A percentile compares a stretch with the other conserved stretches of the same genome.
Conservation (phyloP, 2,113 vertebrate species). For the Bujurquina vittata region DNA sequence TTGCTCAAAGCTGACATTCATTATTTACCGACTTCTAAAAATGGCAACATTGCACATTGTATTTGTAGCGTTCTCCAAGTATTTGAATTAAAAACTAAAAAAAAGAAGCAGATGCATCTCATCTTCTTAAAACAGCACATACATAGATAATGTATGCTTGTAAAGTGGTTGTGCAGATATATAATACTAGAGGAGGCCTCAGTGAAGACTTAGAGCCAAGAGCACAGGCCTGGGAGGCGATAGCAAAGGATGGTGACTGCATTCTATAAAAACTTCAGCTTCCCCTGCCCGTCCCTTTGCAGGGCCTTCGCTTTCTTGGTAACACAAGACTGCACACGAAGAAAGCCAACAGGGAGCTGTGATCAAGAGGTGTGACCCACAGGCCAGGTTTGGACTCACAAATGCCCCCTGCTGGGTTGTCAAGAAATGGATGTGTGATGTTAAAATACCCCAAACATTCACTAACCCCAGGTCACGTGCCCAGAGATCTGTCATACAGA, state of each 20-base stretch:
- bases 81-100: background rate
- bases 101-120: background rate
- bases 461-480: background rate
- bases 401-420: background rate
- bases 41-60: background rate
- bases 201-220: background rate
- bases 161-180: background rate
- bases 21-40: background rate
- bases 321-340: background rate
- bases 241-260: background rate
- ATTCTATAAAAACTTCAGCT: background rate
- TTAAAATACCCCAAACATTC: conserved; percentile 5
- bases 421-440: background rate
- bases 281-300: background rate
- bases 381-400: background rate
- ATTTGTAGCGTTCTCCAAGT: background rate
- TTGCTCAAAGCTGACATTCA: background rate
- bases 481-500: background rate
- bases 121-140: background rate
- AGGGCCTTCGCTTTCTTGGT: background rate
- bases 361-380: background rate
- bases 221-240: background rate
- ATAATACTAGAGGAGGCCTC: background rate
- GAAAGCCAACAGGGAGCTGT: background rate
- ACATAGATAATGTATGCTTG: background rate